phyloP scores from a whole-genome alignment of 2,797 vertebrate genomes.

The Lacerta viridis region DNA sequence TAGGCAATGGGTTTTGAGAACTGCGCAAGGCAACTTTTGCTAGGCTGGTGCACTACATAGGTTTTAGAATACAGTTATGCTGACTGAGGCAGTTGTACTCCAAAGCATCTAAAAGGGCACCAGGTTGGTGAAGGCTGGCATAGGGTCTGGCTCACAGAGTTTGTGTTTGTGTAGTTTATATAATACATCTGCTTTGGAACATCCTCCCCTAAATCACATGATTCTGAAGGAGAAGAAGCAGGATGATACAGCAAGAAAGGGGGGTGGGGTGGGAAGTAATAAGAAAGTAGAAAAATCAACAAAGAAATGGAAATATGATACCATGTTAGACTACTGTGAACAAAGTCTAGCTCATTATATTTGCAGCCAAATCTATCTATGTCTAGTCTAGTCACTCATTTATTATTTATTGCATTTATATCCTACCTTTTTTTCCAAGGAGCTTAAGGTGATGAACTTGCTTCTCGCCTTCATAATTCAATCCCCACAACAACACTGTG shows the following conservation, averaged over 20 bases:
- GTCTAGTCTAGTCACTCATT: no score
- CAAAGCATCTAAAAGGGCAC: no score
- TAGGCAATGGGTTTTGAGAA: not conserved
- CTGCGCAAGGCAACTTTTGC: not conserved
- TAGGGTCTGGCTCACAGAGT: not conserved
- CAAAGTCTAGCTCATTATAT: not conserved
- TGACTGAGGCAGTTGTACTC: no score
- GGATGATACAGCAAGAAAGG: not conserved
- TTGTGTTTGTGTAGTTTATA: not conserved
- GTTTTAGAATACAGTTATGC: no score
- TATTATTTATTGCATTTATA: no score
- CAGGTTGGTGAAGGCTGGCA: no score
- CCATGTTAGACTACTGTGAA: not conserved
- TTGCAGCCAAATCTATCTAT: not conserved
- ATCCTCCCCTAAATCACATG: not conserved
- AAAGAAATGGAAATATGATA: not conserved
- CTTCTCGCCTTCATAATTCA: no score
- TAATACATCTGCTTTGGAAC: not conserved
- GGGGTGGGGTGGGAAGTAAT: not conserved
- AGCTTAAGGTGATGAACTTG: not conserved
- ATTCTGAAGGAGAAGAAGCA: not conserved
- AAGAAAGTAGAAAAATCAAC: constrained; percentile 8
- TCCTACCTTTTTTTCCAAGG: not conserved
- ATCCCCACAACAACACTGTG: no score
- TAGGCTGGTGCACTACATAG: no score